A percentile compares a stretch with the other conserved stretches of the same genome.
These are phyloP conservation scores for Odocoileus virginianus DNA, from an alignment of 2,113 vertebrate species.

Conservation along the genomic window DNA sequence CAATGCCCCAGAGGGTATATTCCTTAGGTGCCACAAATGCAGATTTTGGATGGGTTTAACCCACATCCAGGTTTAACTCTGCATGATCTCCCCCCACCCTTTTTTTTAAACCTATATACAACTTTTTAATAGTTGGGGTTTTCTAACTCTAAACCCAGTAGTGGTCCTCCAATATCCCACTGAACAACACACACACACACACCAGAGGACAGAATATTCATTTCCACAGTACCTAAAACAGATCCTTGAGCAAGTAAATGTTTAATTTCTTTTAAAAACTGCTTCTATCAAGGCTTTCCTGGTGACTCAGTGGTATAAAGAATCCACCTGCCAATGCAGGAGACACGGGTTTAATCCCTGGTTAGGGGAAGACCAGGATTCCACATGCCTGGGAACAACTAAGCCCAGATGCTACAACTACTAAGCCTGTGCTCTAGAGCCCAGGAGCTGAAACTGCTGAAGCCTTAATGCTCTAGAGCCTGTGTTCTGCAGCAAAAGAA, in stretches of 20 bases:
- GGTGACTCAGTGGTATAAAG: background rate
- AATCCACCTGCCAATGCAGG: background rate
- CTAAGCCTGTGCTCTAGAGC: background rate
- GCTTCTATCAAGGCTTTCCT: background rate
- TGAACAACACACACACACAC: background rate
- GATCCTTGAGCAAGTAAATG: background rate
- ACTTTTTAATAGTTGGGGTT: background rate
- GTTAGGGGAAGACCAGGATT: background rate
- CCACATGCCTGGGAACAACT: background rate
- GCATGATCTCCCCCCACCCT: background rate
- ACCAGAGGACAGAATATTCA: background rate
- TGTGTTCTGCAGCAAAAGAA: background rate
- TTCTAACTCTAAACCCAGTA: background rate
- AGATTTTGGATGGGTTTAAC: background rate
- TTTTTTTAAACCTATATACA: background rate
- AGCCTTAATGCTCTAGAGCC: background rate
- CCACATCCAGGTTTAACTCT: background rate
- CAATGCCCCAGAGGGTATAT: background rate
- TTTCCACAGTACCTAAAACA: background rate
- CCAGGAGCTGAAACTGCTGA: background rate
- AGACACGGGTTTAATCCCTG: background rate
- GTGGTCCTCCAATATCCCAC: background rate
- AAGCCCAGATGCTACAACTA: background rate
- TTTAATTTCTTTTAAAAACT: background rate
- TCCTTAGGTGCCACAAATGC: background rate